Evolutionary conservation across 2,888 invertebrate genomes (phyloP).

Genomic region (Dynastes tityus): DNA sequence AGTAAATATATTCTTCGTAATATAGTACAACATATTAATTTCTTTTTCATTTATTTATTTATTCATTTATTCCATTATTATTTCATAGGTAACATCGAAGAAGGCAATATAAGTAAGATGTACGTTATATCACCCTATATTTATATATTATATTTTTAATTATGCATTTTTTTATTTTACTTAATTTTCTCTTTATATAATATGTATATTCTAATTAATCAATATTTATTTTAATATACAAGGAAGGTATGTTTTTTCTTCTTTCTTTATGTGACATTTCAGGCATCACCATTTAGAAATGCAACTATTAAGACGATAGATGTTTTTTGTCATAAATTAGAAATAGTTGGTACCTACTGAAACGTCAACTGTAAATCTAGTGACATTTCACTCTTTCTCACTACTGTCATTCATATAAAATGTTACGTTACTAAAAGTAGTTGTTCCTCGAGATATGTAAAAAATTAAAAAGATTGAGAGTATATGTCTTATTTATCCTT

Average conservation of each 20-base stretch:
- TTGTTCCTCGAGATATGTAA: constrained; percentile 55
- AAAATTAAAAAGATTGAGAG: constrained; percentile 51
- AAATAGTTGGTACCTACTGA: background rate
- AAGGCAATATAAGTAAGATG: constrained; percentile 50
- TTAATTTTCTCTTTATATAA: constrained; percentile 14
- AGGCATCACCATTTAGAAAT: constrained; percentile 31
- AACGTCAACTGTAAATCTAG: background rate
- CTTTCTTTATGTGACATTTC: constrained; percentile 10
- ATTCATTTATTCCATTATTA: constrained; percentile 8
- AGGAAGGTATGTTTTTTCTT: constrained; percentile 35
- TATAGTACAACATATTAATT: constrained; percentile 57
- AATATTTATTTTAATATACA: constrained; percentile 44
- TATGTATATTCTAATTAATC: constrained; percentile 29
- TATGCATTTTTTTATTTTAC: constrained; percentile 55
- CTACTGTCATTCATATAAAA: constrained; percentile 6
- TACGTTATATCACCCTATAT: constrained; percentile 39
- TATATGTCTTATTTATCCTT: constrained; percentile 42
- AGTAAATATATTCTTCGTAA: constrained; percentile 62
- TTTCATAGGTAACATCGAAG: constrained; percentile 56
- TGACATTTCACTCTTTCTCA: background rate
- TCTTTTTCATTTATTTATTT: constrained; percentile 18
- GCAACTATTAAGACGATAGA: background rate
- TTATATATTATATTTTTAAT: constrained; percentile 54
- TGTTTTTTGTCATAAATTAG: background rate
- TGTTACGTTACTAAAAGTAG: constrained; percentile 10